A percentile compares a stretch with the other conserved stretches of the same genome.
Conservation (phyloP, 2,888 invertebrate species). For the Tanytarsus gracilentus region DNA sequence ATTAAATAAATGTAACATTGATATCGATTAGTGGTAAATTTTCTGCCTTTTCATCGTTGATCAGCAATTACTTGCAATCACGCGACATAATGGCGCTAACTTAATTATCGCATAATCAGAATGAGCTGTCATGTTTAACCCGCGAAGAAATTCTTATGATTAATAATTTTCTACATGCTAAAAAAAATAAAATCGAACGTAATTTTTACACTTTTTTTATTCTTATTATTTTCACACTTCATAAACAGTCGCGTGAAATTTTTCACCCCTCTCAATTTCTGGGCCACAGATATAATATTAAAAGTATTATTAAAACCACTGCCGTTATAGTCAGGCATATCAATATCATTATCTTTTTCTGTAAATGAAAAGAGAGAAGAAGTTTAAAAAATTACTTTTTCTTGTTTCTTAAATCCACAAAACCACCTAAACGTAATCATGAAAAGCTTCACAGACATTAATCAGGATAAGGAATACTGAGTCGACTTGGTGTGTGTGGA, state of each 20-base stretch:
- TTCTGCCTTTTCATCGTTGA: not conserved
- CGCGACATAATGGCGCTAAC: not conserved
- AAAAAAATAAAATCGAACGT: not conserved
- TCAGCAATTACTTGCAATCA: not conserved
- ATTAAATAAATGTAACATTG: no score
- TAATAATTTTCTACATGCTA: not conserved
- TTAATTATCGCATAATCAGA: conserved; percentile 8
- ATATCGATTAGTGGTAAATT: no score
- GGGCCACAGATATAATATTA: conserved; percentile 37
- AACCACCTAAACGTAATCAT: no score
- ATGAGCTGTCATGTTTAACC: not conserved
- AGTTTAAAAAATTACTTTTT: conserved; percentile 40
- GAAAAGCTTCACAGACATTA: no score
- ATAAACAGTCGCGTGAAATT: not conserved
- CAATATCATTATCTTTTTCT: conserved; percentile 84
- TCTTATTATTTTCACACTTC: not conserved
- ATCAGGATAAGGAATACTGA: no score
- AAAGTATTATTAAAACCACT: conserved; percentile 67
- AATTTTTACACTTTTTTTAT: not conserved
- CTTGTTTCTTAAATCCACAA: no score
- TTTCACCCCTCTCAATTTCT: not conserved
- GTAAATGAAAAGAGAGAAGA: conserved; percentile 55
- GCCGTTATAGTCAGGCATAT: conserved; percentile 71
- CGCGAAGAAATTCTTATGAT: not conserved
- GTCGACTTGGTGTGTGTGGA: no score